phyloP scores from a whole-genome alignment of 2,113 vertebrate species.

The Cololabis saira region DNA sequence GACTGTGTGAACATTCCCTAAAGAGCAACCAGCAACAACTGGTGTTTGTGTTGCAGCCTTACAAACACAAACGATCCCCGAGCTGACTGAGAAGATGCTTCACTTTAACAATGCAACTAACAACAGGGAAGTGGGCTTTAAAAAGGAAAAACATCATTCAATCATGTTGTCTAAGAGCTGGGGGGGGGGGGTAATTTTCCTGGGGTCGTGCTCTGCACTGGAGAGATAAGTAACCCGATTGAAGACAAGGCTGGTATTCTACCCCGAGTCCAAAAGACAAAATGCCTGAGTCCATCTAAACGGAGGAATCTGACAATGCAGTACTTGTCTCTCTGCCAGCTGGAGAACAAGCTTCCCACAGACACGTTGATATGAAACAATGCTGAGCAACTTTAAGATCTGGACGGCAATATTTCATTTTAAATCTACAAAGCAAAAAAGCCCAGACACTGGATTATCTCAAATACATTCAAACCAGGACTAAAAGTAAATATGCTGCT shows the following conservation, averaged over 20 bases:
- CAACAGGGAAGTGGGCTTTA: constrained; percentile 1
- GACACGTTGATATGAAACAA: constrained; percentile 55
- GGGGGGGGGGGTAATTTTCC: constrained; percentile 52
- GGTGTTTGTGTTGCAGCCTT: constrained; percentile 21
- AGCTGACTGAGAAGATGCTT: constrained; percentile 16
- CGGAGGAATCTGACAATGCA: constrained; percentile 72
- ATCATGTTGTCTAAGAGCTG: constrained; percentile 27
- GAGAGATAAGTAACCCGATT: constrained; percentile 62
- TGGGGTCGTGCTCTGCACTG: constrained; percentile 46
- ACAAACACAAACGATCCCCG: constrained; percentile 24
- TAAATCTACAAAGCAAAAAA: constrained; percentile 46
- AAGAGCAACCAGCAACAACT: constrained; percentile 32
- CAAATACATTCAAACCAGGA: constrained; percentile 35
- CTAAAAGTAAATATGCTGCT: neutral
- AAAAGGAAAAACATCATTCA: constrained; percentile 26
- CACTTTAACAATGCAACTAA: constrained; percentile 4
- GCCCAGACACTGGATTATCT: constrained; percentile 37
- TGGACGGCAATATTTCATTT: constrained; percentile 41
- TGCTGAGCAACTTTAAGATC: constrained; percentile 46
- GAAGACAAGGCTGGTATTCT: constrained; percentile 75
- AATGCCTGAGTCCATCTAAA: constrained; percentile 66
- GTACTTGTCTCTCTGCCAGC: constrained; percentile 68
- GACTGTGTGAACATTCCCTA: constrained; percentile 22
- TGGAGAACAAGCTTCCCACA: constrained; percentile 65
- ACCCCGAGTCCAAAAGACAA: constrained; percentile 56